phyloP scores from a whole-genome alignment of 2,113 vertebrate genomes.

The Ranitomeya imitator region DNA sequence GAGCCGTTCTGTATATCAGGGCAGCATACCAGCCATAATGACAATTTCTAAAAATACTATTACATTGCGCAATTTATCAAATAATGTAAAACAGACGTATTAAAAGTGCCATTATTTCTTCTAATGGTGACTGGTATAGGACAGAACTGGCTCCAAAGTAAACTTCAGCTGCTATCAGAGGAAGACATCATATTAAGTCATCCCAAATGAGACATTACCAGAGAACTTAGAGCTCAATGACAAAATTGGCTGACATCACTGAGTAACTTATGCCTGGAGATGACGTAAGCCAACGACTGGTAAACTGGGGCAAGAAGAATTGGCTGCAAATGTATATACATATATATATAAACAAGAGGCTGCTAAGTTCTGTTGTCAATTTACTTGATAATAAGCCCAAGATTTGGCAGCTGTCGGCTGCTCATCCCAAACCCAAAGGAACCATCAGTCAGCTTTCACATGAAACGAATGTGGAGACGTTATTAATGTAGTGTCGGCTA shows the following conservation, averaged over 20 bases:
- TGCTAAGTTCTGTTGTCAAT: background rate
- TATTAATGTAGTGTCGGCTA: background rate
- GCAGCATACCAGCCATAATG: background rate
- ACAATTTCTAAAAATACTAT: conserved; percentile 12
- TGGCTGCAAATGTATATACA: background rate
- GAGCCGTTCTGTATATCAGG: background rate
- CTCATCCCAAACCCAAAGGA: conserved; percentile 15
- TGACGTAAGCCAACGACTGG: background rate
- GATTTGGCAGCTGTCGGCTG: background rate
- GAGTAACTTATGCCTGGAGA: background rate
- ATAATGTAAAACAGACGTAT: conserved; percentile 11
- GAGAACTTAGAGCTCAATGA: background rate
- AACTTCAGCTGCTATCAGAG: background rate
- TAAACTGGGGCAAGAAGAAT: conserved; percentile 12
- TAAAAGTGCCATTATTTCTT: background rate
- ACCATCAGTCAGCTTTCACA: background rate
- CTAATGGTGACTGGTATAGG: background rate
- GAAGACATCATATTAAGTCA: conserved; percentile 10
- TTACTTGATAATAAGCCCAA: background rate
- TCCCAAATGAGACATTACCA: background rate
- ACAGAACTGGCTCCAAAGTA: conserved; percentile 3
- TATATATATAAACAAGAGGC: background rate
- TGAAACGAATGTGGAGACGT: background rate
- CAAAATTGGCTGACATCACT: background rate
- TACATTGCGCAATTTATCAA: background rate